Conservation (phyloP, 1,140 invertebrate species). For the Calephelis virginiensis region DNA sequence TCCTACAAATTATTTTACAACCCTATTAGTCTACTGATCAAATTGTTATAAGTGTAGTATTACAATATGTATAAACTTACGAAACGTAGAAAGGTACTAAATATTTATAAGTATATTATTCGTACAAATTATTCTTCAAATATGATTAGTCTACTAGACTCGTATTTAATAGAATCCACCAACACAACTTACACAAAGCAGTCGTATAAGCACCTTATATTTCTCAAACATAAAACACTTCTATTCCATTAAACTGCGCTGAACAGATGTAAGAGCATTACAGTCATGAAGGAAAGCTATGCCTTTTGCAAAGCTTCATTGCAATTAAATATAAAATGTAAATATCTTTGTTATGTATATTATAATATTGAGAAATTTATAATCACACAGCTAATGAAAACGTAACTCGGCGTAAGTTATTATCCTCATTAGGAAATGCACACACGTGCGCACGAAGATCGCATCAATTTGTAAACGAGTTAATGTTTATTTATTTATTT, state of each 20-base stretch:
- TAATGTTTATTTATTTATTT: too few relatives aligned
- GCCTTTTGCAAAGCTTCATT: constrained; percentile 2
- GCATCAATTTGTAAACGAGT: too few relatives aligned
- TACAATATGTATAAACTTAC: too few relatives aligned
- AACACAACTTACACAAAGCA: neutral
- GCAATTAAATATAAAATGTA: neutral
- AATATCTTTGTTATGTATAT: neutral
- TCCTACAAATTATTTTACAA: too few relatives aligned
- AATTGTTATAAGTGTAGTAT: too few relatives aligned
- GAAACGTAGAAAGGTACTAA: too few relatives aligned
- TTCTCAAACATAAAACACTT: constrained; percentile 12
- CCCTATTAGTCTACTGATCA: too few relatives aligned
- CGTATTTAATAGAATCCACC: neutral
- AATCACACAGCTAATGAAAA: neutral
- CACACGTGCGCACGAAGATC: too few relatives aligned
- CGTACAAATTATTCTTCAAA: too few relatives aligned
- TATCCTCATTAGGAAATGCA: too few relatives aligned
- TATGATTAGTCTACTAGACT: neutral
- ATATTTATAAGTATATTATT: too few relatives aligned
- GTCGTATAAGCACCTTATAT: constrained; percentile 8
- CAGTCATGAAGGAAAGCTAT: neutral
- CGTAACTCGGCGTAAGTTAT: too few relatives aligned
- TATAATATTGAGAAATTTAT: neutral
- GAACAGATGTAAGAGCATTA: constrained; percentile 11
- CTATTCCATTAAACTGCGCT: constrained; percentile 15